phyloP scores from a whole-genome alignment of 2,888 invertebrate species.

The Melinaea menophilus region DNA sequence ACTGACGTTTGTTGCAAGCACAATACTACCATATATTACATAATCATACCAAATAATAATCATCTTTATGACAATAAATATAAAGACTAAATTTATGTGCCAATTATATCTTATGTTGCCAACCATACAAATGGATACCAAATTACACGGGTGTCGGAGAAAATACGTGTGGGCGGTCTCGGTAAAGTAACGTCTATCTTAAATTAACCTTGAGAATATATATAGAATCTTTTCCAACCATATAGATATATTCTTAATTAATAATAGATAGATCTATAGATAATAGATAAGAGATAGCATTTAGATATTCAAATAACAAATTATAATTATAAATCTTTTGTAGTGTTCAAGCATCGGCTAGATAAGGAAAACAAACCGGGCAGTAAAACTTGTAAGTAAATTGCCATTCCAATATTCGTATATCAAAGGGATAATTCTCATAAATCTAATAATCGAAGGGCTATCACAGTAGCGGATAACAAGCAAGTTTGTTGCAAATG shows the following conservation, averaged over 20 bases:
- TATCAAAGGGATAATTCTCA: slow-evolving; percentile 25
- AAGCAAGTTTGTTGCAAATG: slow-evolving; percentile 32
- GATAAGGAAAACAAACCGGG: slow-evolving; percentile 12
- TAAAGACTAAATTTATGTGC: neutral
- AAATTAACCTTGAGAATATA: slow-evolving; percentile 2
- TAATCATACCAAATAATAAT: too few species aligned
- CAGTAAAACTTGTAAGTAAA: slow-evolving; percentile 15
- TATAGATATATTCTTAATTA: neutral
- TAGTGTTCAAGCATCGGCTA: slow-evolving; percentile 18
- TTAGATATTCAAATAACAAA: neutral
- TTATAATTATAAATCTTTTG: neutral
- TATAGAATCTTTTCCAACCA: neutral
- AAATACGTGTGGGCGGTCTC: neutral
- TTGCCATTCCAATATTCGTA: slow-evolving; percentile 25
- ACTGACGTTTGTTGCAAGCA: too few species aligned
- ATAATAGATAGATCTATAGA: neutral
- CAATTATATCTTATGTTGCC: neutral
- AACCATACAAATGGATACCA: neutral
- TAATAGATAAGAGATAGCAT: neutral
- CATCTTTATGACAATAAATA: neutral
- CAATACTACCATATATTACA: too few species aligned
- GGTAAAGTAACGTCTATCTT: slow-evolving; percentile 2
- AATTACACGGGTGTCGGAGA: slow-evolving; percentile 3
- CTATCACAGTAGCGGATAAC: slow-evolving; percentile 29
- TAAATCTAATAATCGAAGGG: slow-evolving; percentile 25